These are phyloP conservation scores for Drosophila malerkotliana DNA, from an alignment of 1,140 invertebrate genomes.

Conservation along the genomic window DNA sequence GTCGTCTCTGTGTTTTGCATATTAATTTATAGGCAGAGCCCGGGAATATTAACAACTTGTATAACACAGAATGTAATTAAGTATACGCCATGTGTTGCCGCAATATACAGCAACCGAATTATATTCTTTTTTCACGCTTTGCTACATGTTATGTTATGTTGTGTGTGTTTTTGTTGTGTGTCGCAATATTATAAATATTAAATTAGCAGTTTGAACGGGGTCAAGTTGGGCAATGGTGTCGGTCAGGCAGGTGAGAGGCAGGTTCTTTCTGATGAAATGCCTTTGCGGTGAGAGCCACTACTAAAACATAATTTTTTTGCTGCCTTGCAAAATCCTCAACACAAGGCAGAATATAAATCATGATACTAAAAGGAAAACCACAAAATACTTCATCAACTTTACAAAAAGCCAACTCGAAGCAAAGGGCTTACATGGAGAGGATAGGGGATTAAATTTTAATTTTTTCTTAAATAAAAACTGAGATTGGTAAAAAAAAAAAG, in stretches of 20 bases:
- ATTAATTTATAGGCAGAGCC: constrained; percentile 45
- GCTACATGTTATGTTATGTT: no score
- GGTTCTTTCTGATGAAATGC: constrained; percentile 41
- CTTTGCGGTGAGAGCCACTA: constrained; percentile 30
- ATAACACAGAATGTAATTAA: constrained; percentile 75
- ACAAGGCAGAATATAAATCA: background rate
- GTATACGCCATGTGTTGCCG: constrained; percentile 64
- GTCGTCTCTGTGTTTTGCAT: constrained; percentile 24
- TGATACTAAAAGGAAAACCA: constrained; percentile 45
- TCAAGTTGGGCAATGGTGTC: constrained; percentile 31
- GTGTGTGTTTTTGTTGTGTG: constrained; percentile 1
- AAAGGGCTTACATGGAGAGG: background rate
- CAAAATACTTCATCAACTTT: constrained; percentile 55
- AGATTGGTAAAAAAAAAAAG: background rate
- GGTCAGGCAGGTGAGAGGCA: constrained; percentile 28
- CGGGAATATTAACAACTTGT: constrained; percentile 55
- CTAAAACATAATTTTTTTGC: constrained; percentile 6
- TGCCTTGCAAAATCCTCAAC: background rate
- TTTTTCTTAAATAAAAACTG: background rate
- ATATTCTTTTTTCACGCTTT: constrained; percentile 8
- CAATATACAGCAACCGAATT: constrained; percentile 16
- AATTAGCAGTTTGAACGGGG: constrained; percentile 41
- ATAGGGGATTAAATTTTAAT: background rate
- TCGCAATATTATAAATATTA: constrained; percentile 51
- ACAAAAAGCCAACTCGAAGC: constrained; percentile 11